Evolutionary conservation across 2,888 invertebrate genomes (phyloP).

Genomic region (Iphiclides podalirius): DNA sequence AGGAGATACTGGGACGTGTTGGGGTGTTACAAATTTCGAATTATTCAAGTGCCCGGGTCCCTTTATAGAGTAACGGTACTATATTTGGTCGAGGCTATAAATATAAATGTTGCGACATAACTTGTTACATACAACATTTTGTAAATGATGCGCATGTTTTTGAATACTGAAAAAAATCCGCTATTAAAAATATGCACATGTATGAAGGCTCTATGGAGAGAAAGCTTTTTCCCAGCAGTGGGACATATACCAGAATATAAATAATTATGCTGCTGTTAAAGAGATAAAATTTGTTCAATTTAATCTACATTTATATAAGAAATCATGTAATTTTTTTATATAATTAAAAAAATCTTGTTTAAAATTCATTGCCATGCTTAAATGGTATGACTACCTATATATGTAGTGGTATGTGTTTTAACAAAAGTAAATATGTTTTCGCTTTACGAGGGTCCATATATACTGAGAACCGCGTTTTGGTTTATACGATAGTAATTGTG

Average conservation of each 20-base stretch:
- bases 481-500: constrained; percentile 7
- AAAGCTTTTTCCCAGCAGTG: too few species aligned
- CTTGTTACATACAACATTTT: too few species aligned
- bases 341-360: too few species aligned
- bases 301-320: too few species aligned
- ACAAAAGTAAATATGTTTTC: neutral
- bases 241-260: too few species aligned
- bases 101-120: neutral
- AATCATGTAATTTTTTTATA: too few species aligned
- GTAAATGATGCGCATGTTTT: too few species aligned
- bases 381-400: neutral
- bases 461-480: neutral
- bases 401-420: neutral
- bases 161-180: too few species aligned
- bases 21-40: constrained; percentile 15
- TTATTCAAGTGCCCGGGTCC: constrained; percentile 5
- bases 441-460: constrained; percentile 7
- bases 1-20: constrained; percentile 33
- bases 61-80: constrained; percentile 1
- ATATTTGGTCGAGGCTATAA: neutral
- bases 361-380: too few species aligned
- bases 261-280: too few species aligned
- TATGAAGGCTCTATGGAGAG: too few species aligned
- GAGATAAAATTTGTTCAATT: too few species aligned
- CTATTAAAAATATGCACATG: neutral